Evolutionary conservation across 1,140 invertebrate genomes (phyloP).

Genomic region (Tachypleus tridentatus): DNA sequence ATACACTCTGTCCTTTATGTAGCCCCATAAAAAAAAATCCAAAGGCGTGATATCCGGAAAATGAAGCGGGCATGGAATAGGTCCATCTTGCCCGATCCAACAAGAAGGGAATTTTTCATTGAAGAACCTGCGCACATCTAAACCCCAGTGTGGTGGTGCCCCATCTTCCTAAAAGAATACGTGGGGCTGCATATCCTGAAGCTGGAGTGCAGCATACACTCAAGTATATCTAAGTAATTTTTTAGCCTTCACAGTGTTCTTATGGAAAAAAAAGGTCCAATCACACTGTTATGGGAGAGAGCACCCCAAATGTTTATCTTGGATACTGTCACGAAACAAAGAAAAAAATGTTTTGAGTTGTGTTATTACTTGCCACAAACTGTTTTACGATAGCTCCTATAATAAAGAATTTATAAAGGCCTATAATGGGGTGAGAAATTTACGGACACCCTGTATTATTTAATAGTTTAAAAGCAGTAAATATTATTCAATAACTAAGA

Average conservation of each 20-base stretch:
- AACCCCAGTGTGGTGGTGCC: conserved; percentile 5
- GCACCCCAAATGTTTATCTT: no score
- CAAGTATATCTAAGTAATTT: conserved; percentile 4
- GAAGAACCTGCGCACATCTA: background rate
- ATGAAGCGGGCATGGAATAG: conserved; percentile 1
- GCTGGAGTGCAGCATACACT: conserved; percentile 3
- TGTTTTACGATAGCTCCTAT: no score
- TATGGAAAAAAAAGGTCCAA: background rate
- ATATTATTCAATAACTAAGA: no score
- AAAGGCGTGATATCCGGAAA: conserved; percentile 4
- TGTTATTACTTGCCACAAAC: no score
- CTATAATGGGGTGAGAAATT: no score
- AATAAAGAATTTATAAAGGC: no score
- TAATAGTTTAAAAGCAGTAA: no score
- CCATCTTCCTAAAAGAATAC: conserved; percentile 14
- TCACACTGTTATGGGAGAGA: background rate
- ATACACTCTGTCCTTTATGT: background rate
- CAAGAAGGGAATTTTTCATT: conserved; percentile 8
- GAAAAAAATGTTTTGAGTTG: no score
- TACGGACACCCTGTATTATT: no score
- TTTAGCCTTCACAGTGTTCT: background rate
- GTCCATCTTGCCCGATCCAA: conserved; percentile 11
- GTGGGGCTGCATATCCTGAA: conserved; percentile 1
- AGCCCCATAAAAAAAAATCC: conserved; percentile 15
- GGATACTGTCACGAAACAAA: no score